Base-by-base conservation (phyloP, 2,113 vertebrate genomes). In the Brienomyrus longianalis region DNA sequence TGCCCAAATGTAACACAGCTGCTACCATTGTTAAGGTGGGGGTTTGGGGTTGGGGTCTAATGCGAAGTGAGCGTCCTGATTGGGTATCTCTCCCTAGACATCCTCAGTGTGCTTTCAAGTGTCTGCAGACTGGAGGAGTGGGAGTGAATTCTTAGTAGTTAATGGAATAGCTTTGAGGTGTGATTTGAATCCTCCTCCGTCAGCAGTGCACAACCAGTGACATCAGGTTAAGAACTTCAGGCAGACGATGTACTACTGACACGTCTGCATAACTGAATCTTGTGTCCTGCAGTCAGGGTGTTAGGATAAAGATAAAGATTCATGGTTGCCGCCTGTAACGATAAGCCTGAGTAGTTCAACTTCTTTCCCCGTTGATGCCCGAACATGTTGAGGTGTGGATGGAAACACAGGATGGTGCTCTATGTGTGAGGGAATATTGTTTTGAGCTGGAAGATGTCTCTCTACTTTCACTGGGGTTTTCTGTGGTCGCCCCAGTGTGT, bases 101-200 rank as follows among this genome's bases (percentile, higher is more conserved):
- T 87, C 27, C 27, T 54, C 39, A 52, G 7, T 54, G 15, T 50
- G 31, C n/a, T 23, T 45, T 84, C 39, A 77, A 80, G 62, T 7
- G 50, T 62, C 47, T 89, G 13, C 17, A 80, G 66, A 89, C 15
- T 62, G 45, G 39, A 45, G 39, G 54, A 66, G 62, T 11, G 62
- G 62, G 62, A 48, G n/a, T 35, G 43, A 77, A 27, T 59, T 88
- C 47, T 88, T 35, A 51, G 66, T 27, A 48, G 23, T 27, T 80
- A 51, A 35, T 89, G 17, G 47, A 80, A 50, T 88, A 77, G 43
- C 66, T 77, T 89, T 84, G 83, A 84, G 43, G 83, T 84, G 47
- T 48, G 83, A 84, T 48, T 52, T 48, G n/a, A 47, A 51, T 86
- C 47, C 85, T 88, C 10, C 35, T 88, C 27, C 11, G 62, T 21